Percentiles rank a stretch among this genome's conserved stretches.
Evolutionary conservation across 2,888 invertebrate species (phyloP).

Genomic region (Stenichneumon culpator): DNA sequence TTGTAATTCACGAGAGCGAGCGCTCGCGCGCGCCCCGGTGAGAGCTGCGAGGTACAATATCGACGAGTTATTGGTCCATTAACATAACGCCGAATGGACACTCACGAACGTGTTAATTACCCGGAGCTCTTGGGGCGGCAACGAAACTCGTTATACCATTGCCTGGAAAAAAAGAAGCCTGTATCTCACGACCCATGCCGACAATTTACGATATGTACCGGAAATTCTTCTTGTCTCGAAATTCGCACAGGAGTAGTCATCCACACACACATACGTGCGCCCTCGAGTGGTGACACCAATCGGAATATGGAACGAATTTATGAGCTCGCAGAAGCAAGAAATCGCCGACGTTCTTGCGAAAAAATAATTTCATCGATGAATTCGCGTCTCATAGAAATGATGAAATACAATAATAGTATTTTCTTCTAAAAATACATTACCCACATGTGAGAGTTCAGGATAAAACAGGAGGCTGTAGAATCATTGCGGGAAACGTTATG

Average conservation of each 20-base stretch:
- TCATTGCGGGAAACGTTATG: constrained; percentile 5
- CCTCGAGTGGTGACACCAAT: constrained; percentile 54
- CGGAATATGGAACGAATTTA: constrained; percentile 49
- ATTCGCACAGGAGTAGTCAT: background rate
- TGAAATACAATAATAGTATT: constrained; percentile 18
- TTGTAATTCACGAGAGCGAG: constrained; percentile 47
- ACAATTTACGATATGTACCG: constrained; percentile 64
- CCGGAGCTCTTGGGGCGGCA: constrained; percentile 66
- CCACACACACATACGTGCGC: constrained; percentile 33
- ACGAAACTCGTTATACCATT: constrained; percentile 69
- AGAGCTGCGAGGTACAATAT: constrained; percentile 66
- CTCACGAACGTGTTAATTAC: constrained; percentile 71
- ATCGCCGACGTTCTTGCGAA: constrained; percentile 23
- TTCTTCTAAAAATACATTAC: too few relatives aligned
- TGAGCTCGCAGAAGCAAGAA: constrained; percentile 25
- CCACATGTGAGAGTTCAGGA: too few relatives aligned
- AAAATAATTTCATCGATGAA: constrained; percentile 58
- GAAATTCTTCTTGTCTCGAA: constrained; percentile 66
- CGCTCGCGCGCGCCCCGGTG: constrained; percentile 47
- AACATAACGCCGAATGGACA: constrained; percentile 70
- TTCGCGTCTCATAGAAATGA: constrained; percentile 25
- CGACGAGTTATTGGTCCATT: constrained; percentile 70
- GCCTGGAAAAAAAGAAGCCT: constrained; percentile 60
- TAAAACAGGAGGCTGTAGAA: background rate
- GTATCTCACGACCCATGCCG: constrained; percentile 62